Percentiles rank a stretch among this genome's conserved stretches.
phyloP scores from a whole-genome alignment of 2,113 vertebrate species.

The Meleagris gallopavo region DNA sequence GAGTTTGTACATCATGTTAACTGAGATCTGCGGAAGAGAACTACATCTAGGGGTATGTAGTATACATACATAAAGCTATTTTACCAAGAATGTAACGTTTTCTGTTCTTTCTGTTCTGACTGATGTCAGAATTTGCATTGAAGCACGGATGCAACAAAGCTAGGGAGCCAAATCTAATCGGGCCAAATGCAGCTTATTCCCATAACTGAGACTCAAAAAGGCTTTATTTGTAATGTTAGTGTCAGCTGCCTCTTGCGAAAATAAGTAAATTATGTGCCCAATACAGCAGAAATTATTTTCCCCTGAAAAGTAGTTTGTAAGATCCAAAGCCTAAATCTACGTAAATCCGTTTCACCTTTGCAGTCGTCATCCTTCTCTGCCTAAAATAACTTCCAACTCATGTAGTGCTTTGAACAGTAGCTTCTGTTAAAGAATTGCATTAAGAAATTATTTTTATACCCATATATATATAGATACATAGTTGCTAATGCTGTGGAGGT shows the following conservation, averaged over 20 bases:
- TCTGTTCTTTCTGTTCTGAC: background rate
- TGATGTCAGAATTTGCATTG: background rate
- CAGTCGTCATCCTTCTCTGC: background rate
- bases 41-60: rapidly evolving
- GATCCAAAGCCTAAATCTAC: constrained; percentile 7
- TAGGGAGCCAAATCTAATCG: background rate
- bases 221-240: background rate
- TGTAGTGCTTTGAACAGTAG: background rate
- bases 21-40: background rate
- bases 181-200: constrained; percentile 36
- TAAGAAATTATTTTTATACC: constrained; percentile 34
- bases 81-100: background rate
- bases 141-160: background rate
- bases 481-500: constrained; percentile 9
- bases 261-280: constrained; percentile 6
- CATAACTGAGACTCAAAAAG: background rate
- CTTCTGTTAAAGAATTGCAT: constrained; percentile 20
- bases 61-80: background rate
- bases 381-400: background rate
- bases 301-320: background rate
- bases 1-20: background rate
- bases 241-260: constrained; percentile 46
- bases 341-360: constrained; percentile 21
- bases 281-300: constrained; percentile 30
- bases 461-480: background rate